Evolutionary conservation across 2,113 vertebrate genomes (phyloP).

Genomic region (Pedionomus torquatus): DNA sequence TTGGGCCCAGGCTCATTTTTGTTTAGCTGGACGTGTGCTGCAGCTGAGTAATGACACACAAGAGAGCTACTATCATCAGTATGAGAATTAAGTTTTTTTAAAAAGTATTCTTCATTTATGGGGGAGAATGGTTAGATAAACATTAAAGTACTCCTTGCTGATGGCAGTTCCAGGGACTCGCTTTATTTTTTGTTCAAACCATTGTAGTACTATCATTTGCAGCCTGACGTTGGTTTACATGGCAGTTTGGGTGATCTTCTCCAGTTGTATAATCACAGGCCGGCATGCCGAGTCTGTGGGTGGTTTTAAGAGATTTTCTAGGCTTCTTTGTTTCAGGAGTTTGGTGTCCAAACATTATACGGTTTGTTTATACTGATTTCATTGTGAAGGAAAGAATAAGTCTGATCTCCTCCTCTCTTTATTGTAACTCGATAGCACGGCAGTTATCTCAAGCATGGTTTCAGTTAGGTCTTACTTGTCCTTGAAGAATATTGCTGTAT

Average conservation of each 20-base stretch:
- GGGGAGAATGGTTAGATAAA: neutral
- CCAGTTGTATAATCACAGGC: slow-evolving; percentile 64
- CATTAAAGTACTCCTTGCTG: neutral
- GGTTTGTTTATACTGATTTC: slow-evolving; percentile 65
- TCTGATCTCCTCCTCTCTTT: slow-evolving; percentile 22
- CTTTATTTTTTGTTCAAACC: slow-evolving; percentile 28
- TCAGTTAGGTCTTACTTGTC: neutral
- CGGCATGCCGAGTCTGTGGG: slow-evolving; percentile 32
- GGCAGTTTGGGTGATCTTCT: slow-evolving; percentile 57
- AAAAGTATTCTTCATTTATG: neutral
- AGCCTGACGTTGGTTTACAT: slow-evolving; percentile 55
- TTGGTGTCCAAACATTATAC: slow-evolving; percentile 50
- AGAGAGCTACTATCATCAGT: neutral
- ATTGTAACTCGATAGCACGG: slow-evolving; percentile 10
- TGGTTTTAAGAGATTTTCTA: slow-evolving; percentile 51
- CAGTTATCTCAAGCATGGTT: slow-evolving; percentile 23
- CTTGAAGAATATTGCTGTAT: slow-evolving; percentile 11
- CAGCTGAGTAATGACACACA: neutral
- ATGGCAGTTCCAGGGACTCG: neutral
- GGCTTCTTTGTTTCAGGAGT: slow-evolving; percentile 51
- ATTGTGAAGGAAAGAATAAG: slow-evolving; percentile 40
- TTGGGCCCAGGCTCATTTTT: neutral
- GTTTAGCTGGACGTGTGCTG: neutral
- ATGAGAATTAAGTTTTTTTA: neutral
- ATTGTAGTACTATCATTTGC: neutral